Conservation (phyloP, 2,888 invertebrate species). For the Clusia tigrina region DNA sequence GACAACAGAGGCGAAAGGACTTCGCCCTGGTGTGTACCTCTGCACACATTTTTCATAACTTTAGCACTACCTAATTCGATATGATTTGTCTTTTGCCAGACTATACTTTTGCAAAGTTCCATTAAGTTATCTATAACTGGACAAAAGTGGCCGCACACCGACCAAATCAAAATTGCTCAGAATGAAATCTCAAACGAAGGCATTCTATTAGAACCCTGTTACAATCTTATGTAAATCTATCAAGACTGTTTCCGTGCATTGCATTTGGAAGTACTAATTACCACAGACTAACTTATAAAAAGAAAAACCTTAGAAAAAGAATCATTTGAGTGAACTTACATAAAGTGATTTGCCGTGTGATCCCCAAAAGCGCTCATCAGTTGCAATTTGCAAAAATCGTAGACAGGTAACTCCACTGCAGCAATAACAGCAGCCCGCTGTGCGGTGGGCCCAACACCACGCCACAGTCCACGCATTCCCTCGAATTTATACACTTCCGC, state of each 20-base stretch:
- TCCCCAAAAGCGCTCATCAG: slow-evolving; percentile 78
- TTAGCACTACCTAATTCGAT: too few relatives aligned
- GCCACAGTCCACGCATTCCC: slow-evolving; percentile 87
- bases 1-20: too few relatives aligned
- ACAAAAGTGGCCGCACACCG: too few relatives aligned
- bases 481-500: slow-evolving; percentile 82
- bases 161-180: too few relatives aligned
- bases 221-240: too few relatives aligned
- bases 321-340: slow-evolving; percentile 66
- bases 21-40: too few relatives aligned
- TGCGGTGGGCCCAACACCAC: slow-evolving; percentile 90
- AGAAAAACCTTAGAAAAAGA: neutral
- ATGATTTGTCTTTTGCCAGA: too few relatives aligned
- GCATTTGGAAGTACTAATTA: neutral
- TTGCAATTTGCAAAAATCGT: slow-evolving; percentile 86
- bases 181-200: too few relatives aligned
- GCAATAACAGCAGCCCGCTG: slow-evolving; percentile 94
- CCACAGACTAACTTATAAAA: neutral
- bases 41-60: too few relatives aligned
- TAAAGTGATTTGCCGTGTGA: slow-evolving; percentile 84
- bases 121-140: too few relatives aligned
- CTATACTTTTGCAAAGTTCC: too few relatives aligned
- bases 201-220: too few relatives aligned
- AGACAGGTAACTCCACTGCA: slow-evolving; percentile 92
- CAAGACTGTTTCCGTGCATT: neutral